These are phyloP conservation scores for Callaeas wilsoni DNA, from an alignment of 2,113 vertebrate genomes.

Conservation along the genomic window DNA sequence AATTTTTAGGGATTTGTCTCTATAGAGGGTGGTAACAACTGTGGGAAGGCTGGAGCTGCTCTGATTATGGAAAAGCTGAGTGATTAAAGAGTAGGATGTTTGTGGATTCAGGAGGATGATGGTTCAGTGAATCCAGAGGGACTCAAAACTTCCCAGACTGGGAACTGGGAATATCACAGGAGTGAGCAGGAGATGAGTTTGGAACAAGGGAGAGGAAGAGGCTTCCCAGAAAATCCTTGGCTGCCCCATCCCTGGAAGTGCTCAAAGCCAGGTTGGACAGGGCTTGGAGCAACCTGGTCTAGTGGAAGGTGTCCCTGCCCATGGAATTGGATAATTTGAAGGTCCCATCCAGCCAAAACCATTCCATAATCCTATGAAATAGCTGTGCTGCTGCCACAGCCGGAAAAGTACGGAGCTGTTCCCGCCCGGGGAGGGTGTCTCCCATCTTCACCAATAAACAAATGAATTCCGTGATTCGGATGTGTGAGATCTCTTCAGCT, in stretches of 20 bases:
- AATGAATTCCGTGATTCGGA: neutral
- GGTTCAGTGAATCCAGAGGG: neutral
- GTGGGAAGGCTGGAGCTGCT: neutral
- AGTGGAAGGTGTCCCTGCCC: neutral
- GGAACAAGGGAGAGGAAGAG: neutral
- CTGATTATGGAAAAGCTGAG: neutral
- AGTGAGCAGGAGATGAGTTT: neutral
- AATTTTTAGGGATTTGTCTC: neutral
- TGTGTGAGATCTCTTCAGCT: neutral
- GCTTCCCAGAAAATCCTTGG: neutral
- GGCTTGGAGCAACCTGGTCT: neutral
- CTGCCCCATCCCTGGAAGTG: neutral
- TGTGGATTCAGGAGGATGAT: neutral
- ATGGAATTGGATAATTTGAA: neutral
- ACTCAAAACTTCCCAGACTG: neutral
- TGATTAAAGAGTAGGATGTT: neutral
- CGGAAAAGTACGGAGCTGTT: neutral
- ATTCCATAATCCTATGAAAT: neutral
- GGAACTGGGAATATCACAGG: neutral
- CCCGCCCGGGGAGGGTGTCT: rapidly evolving
- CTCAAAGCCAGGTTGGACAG: neutral
- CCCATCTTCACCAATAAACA: neutral
- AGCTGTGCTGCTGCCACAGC: neutral
- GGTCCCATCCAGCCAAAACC: neutral
- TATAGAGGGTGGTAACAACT: neutral